Evolutionary conservation across 2,888 invertebrate genomes (phyloP), one percentile per base, ranked within the genome.

Genomic region (Hyalella azteca): DNA sequence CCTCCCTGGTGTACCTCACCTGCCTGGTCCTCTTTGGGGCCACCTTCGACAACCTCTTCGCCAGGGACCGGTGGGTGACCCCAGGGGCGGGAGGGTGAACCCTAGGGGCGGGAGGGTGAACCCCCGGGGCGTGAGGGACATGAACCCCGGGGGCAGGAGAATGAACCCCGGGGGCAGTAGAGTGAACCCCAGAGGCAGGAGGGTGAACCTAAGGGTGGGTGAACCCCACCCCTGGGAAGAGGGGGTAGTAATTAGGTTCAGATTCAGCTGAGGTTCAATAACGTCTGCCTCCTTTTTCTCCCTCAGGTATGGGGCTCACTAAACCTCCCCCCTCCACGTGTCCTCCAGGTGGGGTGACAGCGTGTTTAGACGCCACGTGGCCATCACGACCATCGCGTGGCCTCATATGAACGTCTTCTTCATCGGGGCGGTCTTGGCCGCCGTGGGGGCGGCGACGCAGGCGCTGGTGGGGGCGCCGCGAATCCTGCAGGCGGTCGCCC

Each of bases 151-250:
- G n/a, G n/a, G n/a, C n/a, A n/a, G n/a, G n/a, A n/a, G n/a, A n/a
- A n/a, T n/a, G n/a, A n/a, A n/a, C n/a, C n/a, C n/a, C n/a, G n/a
- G n/a, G n/a, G n/a, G n/a, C n/a, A n/a, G n/a, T n/a, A n/a, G n/a
- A n/a, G n/a, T n/a, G n/a, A n/a, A n/a, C n/a, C n/a, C n/a, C n/a
- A n/a, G n/a, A n/a, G n/a, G n/a, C n/a, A n/a, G n/a, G n/a, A n/a
- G 97, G 98, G 4, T 99, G 99, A 98, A 99, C 99, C 3, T 96
- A 97, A 88, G 95, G 98, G 86, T 96, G 97, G 95, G 96, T 98
- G 5, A 98, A 99, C 87, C 89, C 98, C 82, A 94, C 98, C 86
- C 99, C 99, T 45, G 19, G 13, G 19, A n/a, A 97, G 98, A 0
- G 88, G 90, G 98, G 73, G 98, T 99, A 3, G 99, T 99, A 1